Conservation (phyloP, 1,140 invertebrate genomes). For the Popillia japonica region DNA sequence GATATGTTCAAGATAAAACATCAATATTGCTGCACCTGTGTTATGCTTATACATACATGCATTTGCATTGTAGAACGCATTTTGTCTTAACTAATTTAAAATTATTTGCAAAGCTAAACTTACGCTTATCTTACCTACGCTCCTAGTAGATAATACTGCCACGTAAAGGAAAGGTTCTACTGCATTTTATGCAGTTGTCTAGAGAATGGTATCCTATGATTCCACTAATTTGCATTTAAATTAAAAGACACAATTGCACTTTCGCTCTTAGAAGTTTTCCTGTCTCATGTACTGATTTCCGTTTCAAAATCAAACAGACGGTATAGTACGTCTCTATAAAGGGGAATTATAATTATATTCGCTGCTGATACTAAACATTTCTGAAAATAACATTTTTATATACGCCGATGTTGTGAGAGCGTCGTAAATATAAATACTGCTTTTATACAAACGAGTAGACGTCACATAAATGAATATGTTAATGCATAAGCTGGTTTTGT, state of each 20-base stretch:
- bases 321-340: too few species aligned
- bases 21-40: background rate
- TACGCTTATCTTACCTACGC: background rate
- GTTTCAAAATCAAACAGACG: too few species aligned
- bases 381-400: too few species aligned
- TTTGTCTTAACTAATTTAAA: background rate
- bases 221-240: conserved; percentile 16
- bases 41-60: background rate
- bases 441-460: background rate
- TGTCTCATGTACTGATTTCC: too few species aligned
- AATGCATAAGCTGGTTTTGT: conserved; percentile 1
- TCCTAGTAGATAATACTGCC: background rate
- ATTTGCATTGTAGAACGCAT: background rate
- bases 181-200: background rate
- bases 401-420: background rate
- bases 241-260: background rate
- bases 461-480: background rate
- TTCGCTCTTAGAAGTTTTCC: background rate
- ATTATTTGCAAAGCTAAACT: background rate
- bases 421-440: background rate
- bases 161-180: background rate
- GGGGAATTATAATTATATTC: too few species aligned
- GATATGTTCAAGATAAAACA: background rate
- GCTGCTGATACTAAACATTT: too few species aligned
- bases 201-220: background rate